Evolutionary conservation across 2,113 vertebrate genomes (phyloP).

Genomic region (Clinocottus analis): DNA sequence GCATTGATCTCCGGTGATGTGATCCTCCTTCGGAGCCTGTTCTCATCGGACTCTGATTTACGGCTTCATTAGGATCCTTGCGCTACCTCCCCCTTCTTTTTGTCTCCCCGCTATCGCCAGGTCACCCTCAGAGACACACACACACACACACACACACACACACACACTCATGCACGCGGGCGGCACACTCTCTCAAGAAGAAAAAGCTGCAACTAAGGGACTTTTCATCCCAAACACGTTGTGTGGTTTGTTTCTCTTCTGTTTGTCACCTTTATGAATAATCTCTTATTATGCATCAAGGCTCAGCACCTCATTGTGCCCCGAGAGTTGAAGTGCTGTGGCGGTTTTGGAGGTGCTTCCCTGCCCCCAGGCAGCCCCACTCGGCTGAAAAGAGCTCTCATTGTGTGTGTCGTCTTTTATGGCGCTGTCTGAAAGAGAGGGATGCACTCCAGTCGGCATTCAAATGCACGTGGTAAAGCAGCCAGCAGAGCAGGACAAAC

Average conservation of each 20-base stretch:
- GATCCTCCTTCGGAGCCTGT: conserved; percentile 77
- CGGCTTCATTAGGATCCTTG: conserved; percentile 79
- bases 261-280: conserved; percentile 77
- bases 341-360: conserved; percentile 74
- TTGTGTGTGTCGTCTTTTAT: conserved; percentile 81
- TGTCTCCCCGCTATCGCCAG: conserved; percentile 56
- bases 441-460: conserved; percentile 81
- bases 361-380: conserved; percentile 71
- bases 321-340: conserved; percentile 68
- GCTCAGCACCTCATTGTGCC: conserved; percentile 74
- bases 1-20: conserved; percentile 80
- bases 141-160: conserved; percentile 43
- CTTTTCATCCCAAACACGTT: conserved; percentile 61
- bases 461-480: conserved; percentile 79
- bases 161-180: conserved; percentile 34
- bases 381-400: conserved; percentile 76
- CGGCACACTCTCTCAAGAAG: conserved; percentile 12
- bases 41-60: conserved; percentile 81
- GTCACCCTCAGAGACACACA: conserved; percentile 54
- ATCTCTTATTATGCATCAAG: conserved; percentile 73
- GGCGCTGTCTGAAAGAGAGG: conserved; percentile 75
- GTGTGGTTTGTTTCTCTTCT: conserved; percentile 68
- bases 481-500: conserved; percentile 80
- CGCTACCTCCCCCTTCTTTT: conserved; percentile 60
- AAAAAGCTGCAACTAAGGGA: conserved; percentile 53